A percentile compares a stretch with the other conserved stretches of the same genome.
Conservation (phyloP, 2,797 vertebrate genomes). For the Urophycis tenuis region DNA sequence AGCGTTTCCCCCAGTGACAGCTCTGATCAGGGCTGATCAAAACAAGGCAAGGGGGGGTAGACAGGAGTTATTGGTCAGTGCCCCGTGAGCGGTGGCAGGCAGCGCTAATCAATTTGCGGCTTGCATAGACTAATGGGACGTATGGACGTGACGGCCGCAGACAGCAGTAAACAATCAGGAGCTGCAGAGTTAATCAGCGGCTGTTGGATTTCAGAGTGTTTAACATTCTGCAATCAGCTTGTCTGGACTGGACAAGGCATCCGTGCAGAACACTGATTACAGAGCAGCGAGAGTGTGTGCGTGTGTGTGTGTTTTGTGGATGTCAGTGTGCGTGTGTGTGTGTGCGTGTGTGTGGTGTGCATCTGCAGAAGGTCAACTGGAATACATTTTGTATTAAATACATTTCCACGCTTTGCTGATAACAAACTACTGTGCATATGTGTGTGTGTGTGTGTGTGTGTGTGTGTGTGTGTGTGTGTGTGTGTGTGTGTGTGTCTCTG, state of each 20-base stretch:
- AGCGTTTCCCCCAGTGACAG: slow-evolving; percentile 47
- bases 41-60: not conserved
- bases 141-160: slow-evolving; percentile 57
- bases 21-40: slow-evolving; percentile 50
- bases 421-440: slow-evolving; percentile 40
- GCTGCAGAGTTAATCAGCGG: slow-evolving; percentile 53
- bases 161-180: slow-evolving; percentile 61
- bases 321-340: slow-evolving; percentile 19
- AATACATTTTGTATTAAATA: slow-evolving; percentile 56
- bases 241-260: slow-evolving; percentile 42
- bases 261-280: slow-evolving; percentile 56
- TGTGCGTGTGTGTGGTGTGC: slow-evolving; percentile 40
- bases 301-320: slow-evolving; percentile 34
- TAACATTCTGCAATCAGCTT: slow-evolving; percentile 59
- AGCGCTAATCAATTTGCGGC: slow-evolving; percentile 59
- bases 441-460: slow-evolving; percentile 14
- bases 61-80: slow-evolving; percentile 59
- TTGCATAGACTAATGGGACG: slow-evolving; percentile 46
- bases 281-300: not conserved
- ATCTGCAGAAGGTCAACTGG: slow-evolving; percentile 52
- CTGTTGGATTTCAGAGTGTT: slow-evolving; percentile 48
- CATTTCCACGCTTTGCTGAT: slow-evolving; percentile 53
- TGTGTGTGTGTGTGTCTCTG: slow-evolving; percentile 24
- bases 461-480: slow-evolving; percentile 19
- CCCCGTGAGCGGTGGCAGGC: slow-evolving; percentile 54